These are phyloP conservation scores for Ascaphus truei DNA, from an alignment of 2,113 vertebrate genomes.

Conservation along the genomic window DNA sequence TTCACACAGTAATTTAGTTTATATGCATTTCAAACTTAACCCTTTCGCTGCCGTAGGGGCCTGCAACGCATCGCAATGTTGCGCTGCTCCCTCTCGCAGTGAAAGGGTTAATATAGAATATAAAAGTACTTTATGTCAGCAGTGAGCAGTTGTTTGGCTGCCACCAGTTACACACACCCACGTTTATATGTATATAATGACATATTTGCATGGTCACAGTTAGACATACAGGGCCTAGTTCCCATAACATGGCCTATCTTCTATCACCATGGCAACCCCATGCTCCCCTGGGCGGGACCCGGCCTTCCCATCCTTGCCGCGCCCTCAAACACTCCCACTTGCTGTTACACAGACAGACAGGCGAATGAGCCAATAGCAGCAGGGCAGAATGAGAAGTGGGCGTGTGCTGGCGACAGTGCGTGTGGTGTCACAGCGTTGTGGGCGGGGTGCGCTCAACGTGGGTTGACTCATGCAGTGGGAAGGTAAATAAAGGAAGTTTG, in stretches of 20 bases:
- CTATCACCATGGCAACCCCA: background rate
- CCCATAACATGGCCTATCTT: background rate
- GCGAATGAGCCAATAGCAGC: background rate
- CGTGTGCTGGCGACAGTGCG: background rate
- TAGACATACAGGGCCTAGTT: background rate
- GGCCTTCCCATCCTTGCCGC: background rate
- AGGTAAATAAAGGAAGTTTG: background rate
- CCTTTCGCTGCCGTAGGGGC: too few relatives aligned
- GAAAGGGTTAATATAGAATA: too few relatives aligned
- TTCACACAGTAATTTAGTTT: too few relatives aligned
- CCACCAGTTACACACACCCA: too few relatives aligned
- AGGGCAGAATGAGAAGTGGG: too few relatives aligned
- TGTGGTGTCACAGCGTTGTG: background rate
- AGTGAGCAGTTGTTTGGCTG: too few relatives aligned
- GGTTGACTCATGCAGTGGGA: background rate
- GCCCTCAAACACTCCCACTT: background rate
- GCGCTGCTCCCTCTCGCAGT: too few relatives aligned
- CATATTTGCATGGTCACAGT: too few relatives aligned
- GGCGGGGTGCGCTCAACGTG: background rate
- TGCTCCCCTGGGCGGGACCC: background rate
- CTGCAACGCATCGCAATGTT: too few relatives aligned
- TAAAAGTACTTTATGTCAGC: too few relatives aligned
- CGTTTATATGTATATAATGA: too few relatives aligned
- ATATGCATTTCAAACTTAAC: too few relatives aligned
- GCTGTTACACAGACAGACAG: background rate